A percentile compares a stretch with the other conserved stretches of the same genome.
Conservation (phyloP, 2,797 vertebrate species). For the Simalia tracyae region DNA sequence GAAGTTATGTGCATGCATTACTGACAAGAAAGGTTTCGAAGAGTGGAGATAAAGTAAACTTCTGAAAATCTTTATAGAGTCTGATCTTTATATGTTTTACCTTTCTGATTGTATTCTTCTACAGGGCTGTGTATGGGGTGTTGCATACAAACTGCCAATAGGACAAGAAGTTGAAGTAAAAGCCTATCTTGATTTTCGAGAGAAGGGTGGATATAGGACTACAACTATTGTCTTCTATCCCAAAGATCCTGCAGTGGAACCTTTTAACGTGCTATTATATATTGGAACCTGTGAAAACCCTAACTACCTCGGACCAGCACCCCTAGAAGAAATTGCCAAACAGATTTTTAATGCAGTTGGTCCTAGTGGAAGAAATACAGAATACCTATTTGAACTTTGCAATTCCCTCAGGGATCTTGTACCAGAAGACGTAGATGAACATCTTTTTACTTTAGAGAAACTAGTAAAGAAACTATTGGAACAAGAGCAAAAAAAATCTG, state of each 20-base stretch:
- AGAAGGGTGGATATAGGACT: constrained; percentile 93
- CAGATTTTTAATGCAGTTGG: constrained; percentile 89
- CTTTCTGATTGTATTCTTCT: constrained; percentile 48
- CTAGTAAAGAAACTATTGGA: constrained; percentile 82
- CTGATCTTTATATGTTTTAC: constrained; percentile 10
- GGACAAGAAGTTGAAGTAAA: constrained; percentile 93
- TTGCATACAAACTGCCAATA: constrained; percentile 90
- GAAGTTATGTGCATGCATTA: neutral
- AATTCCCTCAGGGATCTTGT: constrained; percentile 86
- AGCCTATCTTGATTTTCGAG: constrained; percentile 90
- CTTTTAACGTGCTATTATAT: constrained; percentile 86
- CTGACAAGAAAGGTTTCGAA: neutral
- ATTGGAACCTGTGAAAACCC: constrained; percentile 92
- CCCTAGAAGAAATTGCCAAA: constrained; percentile 91
- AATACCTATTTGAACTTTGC: constrained; percentile 95
- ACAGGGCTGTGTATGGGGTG: constrained; percentile 94
- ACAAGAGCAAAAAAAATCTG: constrained; percentile 64
- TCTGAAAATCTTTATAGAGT: neutral
- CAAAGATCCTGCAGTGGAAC: constrained; percentile 74
- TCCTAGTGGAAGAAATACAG: constrained; percentile 90
- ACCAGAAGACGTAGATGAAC: constrained; percentile 89
- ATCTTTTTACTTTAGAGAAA: constrained; percentile 91
- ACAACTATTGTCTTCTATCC: constrained; percentile 86
- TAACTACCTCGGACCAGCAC: constrained; percentile 94
- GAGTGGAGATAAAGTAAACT: neutral